These are phyloP conservation scores for Coreius guichenoti DNA, from an alignment of 2,797 vertebrate species.

Conservation along the genomic window DNA sequence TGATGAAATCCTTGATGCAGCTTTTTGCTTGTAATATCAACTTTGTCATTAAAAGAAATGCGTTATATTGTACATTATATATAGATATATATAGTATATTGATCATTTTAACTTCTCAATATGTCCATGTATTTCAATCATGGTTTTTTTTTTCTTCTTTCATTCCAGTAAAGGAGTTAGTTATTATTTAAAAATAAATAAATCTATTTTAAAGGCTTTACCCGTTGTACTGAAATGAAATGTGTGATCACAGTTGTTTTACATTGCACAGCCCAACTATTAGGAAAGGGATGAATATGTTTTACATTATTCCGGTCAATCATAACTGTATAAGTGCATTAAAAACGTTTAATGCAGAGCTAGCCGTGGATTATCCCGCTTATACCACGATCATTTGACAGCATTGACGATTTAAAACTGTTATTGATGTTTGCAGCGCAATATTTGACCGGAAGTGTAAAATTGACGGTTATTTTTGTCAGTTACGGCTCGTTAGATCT, in stretches of 20 bases:
- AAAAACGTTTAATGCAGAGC: too few relatives aligned
- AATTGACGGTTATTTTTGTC: too few relatives aligned
- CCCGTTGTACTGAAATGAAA: neutral
- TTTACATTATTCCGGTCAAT: neutral
- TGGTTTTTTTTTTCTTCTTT: too few relatives aligned
- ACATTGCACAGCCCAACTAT: neutral
- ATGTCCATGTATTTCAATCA: neutral
- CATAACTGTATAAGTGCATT: too few relatives aligned
- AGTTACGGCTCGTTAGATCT: too few relatives aligned
- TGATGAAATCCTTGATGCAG: constrained; percentile 10
- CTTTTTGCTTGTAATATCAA: constrained; percentile 27
- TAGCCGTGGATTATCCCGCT: too few relatives aligned
- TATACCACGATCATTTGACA: too few relatives aligned
- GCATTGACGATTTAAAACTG: too few relatives aligned
- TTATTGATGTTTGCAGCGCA: too few relatives aligned
- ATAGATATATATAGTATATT: too few relatives aligned
- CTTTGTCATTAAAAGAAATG: constrained; percentile 4
- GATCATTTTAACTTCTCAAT: neutral
- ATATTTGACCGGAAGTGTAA: too few relatives aligned
- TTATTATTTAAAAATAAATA: neutral
- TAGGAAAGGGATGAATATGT: neutral
- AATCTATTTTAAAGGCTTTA: neutral
- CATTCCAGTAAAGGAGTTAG: neutral
- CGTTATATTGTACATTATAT: constrained; percentile 4
- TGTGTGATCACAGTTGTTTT: constrained; percentile 10